Conservation (phyloP, 2,113 vertebrate species). For the Albula glossodonta region DNA sequence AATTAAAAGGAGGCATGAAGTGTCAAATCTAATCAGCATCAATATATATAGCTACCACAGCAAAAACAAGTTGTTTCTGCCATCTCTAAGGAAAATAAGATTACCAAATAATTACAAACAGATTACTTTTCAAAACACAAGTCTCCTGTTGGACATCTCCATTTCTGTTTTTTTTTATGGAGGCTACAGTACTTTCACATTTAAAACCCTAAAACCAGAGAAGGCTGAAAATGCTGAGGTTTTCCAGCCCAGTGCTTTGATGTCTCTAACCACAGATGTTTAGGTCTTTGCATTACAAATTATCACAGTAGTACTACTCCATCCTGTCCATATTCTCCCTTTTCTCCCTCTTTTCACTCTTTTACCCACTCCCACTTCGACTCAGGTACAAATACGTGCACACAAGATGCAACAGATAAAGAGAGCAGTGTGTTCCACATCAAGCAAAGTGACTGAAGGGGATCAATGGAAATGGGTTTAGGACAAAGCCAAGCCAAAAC, state of each 20-base stretch:
- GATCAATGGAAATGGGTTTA: background rate
- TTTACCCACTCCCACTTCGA: background rate
- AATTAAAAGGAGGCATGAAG: background rate
- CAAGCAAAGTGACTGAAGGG: background rate
- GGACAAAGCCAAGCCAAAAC: background rate
- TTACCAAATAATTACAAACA: slow-evolving; percentile 2
- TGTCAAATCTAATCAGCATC: background rate
- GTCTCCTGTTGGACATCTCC: background rate
- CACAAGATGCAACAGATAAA: background rate
- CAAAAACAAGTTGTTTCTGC: background rate
- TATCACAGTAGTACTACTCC: background rate
- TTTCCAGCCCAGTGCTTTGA: slow-evolving; percentile 25
- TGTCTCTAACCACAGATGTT: slow-evolving; percentile 30
- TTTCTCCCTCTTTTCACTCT: background rate
- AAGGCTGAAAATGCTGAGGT: background rate
- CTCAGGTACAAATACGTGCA: background rate
- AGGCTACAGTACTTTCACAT: background rate
- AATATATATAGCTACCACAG: background rate
- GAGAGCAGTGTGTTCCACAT: background rate
- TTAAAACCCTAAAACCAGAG: slow-evolving; percentile 17
- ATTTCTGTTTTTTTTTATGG: background rate
- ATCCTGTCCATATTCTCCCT: background rate
- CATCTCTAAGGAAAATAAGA: background rate
- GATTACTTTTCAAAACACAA: background rate
- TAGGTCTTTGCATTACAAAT: slow-evolving; percentile 11